Conservation (phyloP, 1,140 invertebrate species). For the Potamilus streckersoni region DNA sequence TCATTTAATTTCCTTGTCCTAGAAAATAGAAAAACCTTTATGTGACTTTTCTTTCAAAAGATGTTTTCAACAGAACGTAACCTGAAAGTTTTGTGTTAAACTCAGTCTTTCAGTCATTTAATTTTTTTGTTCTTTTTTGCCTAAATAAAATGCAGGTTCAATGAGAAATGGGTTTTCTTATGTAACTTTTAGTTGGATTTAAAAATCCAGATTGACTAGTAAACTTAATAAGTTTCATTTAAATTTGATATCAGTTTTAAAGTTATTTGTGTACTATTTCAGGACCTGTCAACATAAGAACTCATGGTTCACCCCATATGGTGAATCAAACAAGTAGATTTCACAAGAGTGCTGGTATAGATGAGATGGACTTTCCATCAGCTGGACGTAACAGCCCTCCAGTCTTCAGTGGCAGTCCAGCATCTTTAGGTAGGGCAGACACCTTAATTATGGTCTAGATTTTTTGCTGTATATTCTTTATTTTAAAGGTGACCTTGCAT, state of each 20-base stretch:
- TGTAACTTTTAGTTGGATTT: neutral
- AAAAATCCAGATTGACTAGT: neutral
- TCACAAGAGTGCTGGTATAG: slow-evolving; percentile 93
- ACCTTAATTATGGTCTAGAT: too few relatives aligned
- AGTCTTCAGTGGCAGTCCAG: slow-evolving; percentile 72
- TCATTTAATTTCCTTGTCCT: neutral
- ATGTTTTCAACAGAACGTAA: neutral
- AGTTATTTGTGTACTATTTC: slow-evolving; percentile 12
- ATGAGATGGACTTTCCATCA: slow-evolving; percentile 69
- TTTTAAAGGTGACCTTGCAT: too few relatives aligned
- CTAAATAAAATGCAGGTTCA: neutral
- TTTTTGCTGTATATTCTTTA: too few relatives aligned
- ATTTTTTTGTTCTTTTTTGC: neutral
- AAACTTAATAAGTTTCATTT: neutral
- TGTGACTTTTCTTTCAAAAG: neutral
- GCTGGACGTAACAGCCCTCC: slow-evolving; percentile 81
- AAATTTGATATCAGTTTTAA: neutral
- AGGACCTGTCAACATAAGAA: slow-evolving; percentile 86
- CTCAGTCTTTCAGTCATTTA: neutral
- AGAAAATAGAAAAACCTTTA: neutral
- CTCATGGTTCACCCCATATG: slow-evolving; percentile 91
- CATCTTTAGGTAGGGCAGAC: slow-evolving; percentile 53
- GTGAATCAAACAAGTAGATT: slow-evolving; percentile 94
- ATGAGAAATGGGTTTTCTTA: neutral
- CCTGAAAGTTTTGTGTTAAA: too few relatives aligned